Base-by-base conservation (phyloP, 2,888 invertebrate genomes). In the Empis stercorea region DNA sequence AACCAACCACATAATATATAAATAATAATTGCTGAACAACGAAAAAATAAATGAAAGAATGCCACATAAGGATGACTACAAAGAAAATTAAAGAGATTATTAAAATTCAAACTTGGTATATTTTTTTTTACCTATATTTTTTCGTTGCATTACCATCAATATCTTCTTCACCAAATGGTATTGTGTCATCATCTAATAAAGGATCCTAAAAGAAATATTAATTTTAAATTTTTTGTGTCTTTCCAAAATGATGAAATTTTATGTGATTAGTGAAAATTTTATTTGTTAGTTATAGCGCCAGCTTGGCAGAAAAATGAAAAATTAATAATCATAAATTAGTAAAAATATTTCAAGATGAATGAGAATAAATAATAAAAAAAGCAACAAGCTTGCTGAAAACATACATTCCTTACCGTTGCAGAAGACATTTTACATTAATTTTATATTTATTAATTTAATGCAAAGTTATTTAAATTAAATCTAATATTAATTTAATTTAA, bases 1-100 rank as follows among this genome's bases (percentile, higher is more conserved):
- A 96, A 91, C 79, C 80, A 82, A 9, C 86, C 84, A 61, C 95
- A 94, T 39, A 99, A 74, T 53, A 97, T 74, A 68, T 97, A 99
- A 15, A 86, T 80, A 30, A 91, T 14, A 23, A 40, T 40, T 16
- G 40, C 40, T 9, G 40, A 11, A 14, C 40, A 10, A 20, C 40
- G 20, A 27, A 40, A 40, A 4, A 40, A 23, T n/a, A 40, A 27
- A 23, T 40, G 40, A 10, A 40, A 40, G n/a, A 40, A 79, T 32
- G 92, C 89, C 53, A 94, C 91, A 65, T 88, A 84, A 0, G 95
- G 95, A 67, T 95, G 92, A 53, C 92, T 92, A 73, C 10, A 78
- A 51, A 37, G 32, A 30, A 14, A 30, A 76, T 47, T 46, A 50
- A 54, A 51, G 51, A 46, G 15, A 15, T 48, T 32, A 11, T 10